Evolutionary conservation across 2,888 invertebrate genomes (phyloP).

Genomic region (Sipunculus nudus): DNA sequence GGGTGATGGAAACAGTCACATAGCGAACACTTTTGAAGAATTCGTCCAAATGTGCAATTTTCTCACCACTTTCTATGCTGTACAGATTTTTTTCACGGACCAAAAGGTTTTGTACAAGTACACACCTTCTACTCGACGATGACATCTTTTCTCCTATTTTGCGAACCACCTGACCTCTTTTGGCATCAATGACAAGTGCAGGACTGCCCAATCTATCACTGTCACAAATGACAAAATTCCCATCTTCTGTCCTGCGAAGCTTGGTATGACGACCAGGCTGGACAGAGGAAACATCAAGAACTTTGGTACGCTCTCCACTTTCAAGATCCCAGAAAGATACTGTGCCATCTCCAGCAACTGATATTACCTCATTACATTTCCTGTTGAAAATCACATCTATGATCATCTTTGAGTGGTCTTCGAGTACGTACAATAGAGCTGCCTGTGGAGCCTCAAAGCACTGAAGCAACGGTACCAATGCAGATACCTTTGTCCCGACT

Average conservation of each 20-base stretch:
- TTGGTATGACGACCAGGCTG: slow-evolving; percentile 12
- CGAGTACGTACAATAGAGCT: slow-evolving; percentile 39
- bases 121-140: slow-evolving; percentile 26
- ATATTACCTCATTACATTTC: slow-evolving; percentile 34
- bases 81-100: slow-evolving; percentile 41
- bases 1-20: slow-evolving; percentile 37
- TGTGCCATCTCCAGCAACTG: slow-evolving; percentile 37
- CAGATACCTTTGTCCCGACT: slow-evolving; percentile 79
- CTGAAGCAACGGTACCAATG: slow-evolving; percentile 39
- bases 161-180: slow-evolving; percentile 33
- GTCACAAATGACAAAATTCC: slow-evolving; percentile 36
- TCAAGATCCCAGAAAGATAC: slow-evolving; percentile 41
- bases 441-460: slow-evolving; percentile 40
- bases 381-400: slow-evolving; percentile 37
- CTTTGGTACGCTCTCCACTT: slow-evolving; percentile 34
- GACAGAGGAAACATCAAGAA: slow-evolving; percentile 27
- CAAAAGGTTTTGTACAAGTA: slow-evolving; percentile 31
- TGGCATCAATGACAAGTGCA: slow-evolving; percentile 33
- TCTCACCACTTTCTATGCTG: slow-evolving; percentile 31
- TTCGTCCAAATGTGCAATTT: slow-evolving; percentile 29
- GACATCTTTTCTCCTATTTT: slow-evolving; percentile 24
- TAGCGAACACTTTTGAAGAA: slow-evolving; percentile 32
- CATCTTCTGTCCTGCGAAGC: slow-evolving; percentile 28
- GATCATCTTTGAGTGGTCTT: slow-evolving; percentile 40
- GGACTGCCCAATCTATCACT: slow-evolving; percentile 25